A percentile compares a stretch with the other conserved stretches of the same genome.
Evolutionary conservation across 2,797 vertebrate species (phyloP).

Genomic region (Aotus griseimembra): DNA sequence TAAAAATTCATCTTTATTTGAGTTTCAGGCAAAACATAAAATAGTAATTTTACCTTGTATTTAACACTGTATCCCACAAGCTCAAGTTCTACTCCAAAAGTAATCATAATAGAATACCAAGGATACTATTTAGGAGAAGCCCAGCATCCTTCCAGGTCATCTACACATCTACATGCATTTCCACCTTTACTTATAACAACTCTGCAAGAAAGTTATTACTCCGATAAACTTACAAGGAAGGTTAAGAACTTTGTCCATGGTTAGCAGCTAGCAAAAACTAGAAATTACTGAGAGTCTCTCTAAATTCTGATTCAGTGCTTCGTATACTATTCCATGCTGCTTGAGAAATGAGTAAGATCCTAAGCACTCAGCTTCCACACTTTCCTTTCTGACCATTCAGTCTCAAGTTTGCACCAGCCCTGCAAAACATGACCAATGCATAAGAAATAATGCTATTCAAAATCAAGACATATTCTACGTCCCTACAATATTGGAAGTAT

Average conservation of each 20-base stretch:
- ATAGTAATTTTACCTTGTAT: neutral
- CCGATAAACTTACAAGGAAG: neutral
- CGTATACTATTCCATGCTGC: rapidly evolving
- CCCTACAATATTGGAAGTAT: neutral
- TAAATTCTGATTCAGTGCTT: neutral
- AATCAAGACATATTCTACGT: too few relatives aligned
- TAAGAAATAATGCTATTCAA: neutral
- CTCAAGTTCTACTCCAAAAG: neutral
- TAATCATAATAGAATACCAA: neutral
- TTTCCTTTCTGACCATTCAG: neutral
- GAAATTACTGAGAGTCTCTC: neutral
- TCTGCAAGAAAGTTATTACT: neutral
- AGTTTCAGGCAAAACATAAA: conserved; percentile 58
- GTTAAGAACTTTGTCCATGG: neutral
- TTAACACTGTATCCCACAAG: neutral
- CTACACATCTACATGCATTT: rapidly evolving
- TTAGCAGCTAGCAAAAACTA: neutral
- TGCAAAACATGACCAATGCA: neutral
- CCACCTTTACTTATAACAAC: neutral
- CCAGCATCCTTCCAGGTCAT: neutral
- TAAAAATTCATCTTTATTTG: conserved; percentile 63
- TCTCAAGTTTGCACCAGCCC: neutral
- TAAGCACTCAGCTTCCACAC: neutral
- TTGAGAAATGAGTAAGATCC: neutral
- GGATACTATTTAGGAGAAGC: neutral